A percentile compares a stretch with the other conserved stretches of the same genome.
Conservation (phyloP, 2,888 invertebrate genomes). For the Mechanitis messenoides region DNA sequence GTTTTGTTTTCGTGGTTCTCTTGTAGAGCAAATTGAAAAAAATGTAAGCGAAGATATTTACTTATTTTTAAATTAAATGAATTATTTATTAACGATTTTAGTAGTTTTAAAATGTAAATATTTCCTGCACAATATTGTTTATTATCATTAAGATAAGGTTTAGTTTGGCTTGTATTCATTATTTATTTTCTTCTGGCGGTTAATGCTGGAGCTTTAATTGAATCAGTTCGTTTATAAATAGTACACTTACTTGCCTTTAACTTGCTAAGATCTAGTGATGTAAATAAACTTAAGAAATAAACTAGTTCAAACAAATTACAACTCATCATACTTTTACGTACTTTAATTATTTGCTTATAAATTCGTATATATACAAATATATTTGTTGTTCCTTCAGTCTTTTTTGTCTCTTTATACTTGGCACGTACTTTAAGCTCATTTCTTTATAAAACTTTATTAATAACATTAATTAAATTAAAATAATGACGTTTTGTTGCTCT, state of each 20-base stretch:
- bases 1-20: conserved; percentile 67
- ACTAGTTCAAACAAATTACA: too few species aligned
- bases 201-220: conserved; percentile 54
- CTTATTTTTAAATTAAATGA: not conserved
- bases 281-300: conserved; percentile 13
- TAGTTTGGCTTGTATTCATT: conserved; percentile 45
- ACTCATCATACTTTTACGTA: too few species aligned
- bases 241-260: conserved; percentile 59
- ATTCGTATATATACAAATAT: too few species aligned
- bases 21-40: conserved; percentile 55
- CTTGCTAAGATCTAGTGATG: conserved; percentile 33
- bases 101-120: not conserved
- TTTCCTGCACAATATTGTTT: too few species aligned
- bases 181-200: conserved; percentile 31
- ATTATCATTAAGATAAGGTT: conserved; percentile 8
- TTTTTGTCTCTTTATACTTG: too few species aligned
- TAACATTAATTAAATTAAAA: too few species aligned
- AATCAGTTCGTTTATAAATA: conserved; percentile 62
- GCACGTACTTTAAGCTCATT: too few species aligned
- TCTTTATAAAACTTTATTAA: too few species aligned
- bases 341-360: too few species aligned
- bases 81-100: not conserved
- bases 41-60: conserved; percentile 51
- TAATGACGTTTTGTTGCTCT: too few species aligned
- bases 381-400: too few species aligned